Evolutionary conservation across 1,140 invertebrate species (phyloP), one percentile per base, ranked within the genome.

Genomic region (Platyura marginata): DNA sequence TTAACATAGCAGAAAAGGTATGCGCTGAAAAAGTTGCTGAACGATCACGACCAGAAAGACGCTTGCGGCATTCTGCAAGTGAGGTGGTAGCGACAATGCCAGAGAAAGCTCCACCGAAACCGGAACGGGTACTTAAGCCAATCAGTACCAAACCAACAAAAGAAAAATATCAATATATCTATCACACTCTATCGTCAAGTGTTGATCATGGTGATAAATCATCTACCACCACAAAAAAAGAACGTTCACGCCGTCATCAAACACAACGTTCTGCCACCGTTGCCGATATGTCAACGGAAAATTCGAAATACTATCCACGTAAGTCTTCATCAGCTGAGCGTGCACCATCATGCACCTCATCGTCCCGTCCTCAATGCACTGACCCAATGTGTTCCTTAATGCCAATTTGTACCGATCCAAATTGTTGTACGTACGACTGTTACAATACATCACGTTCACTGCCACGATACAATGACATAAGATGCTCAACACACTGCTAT

Each of bases 241-340:
- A 61, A 39, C 53, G 59, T 2, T 59, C 58, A 21, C 51, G 56
- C 5, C 56, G 56, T 46, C 56, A 58, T 48, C 59, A 61, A 33
- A 61, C 59, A 23, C 59, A 61, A 37, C 50, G 59, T 40, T 61
- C 58, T 20, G 59, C 59, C 41, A 61, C 59, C 19, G 57, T 61
- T 9, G 53, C 56, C 13, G 59, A 61, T 42, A 61, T 61, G 56
- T 51, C 51, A 25, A 21, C 34, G 13, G 39, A 39, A 0, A 46
- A 46, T 39, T 21, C 20, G 10, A 11, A 21, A 35, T 3, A 10
- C 10, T 10, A 36, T 16, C 59, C 57, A 40, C 53, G 57, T 19
- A 60, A 60, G 42, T 60, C 57, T 4, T 60, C 58, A 33, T 60
- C 57, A 21, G 58, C 57, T 5, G 58, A 61, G 43, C 50, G 57